These are phyloP conservation scores for Microchrysa polita DNA, from an alignment of 2,888 invertebrate species.

Conservation along the genomic window DNA sequence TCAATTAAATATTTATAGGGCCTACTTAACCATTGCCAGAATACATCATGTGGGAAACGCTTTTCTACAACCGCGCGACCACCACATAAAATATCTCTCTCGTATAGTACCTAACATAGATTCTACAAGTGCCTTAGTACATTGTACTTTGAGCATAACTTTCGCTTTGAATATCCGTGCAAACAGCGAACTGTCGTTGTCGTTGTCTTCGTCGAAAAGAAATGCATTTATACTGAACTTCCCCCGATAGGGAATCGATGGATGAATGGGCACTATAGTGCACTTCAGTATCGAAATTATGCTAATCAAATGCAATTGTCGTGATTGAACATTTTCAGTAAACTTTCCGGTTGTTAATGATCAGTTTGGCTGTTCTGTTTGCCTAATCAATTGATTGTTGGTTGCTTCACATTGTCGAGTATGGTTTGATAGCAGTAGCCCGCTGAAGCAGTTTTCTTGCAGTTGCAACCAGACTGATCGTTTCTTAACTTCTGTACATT, in stretches of 20 bases:
- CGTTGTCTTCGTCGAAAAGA: neutral
- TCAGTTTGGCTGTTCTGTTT: constrained; percentile 14
- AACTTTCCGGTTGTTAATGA: constrained; percentile 38
- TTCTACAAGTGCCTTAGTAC: neutral
- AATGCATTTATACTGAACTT: constrained; percentile 8
- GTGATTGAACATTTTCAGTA: constrained; percentile 52
- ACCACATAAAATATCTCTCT: neutral
- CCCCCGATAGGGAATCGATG: no score
- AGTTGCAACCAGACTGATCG: no score
- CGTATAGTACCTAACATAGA: neutral
- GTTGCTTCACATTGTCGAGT: constrained; percentile 13
- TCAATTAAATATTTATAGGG: constrained; percentile 45
- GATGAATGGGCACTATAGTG: constrained; percentile 10
- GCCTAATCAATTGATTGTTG: constrained; percentile 1
- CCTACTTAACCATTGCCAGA: constrained; percentile 28
- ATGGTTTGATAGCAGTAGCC: neutral
- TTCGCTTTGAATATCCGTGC: constrained; percentile 22
- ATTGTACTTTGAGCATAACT: constrained; percentile 17
- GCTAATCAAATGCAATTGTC: constrained; percentile 50
- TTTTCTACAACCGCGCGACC: neutral
- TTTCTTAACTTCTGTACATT: no score
- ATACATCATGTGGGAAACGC: constrained; percentile 25
- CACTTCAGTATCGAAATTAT: constrained; percentile 34
- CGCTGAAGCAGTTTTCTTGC: neutral
- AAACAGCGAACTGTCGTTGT: no score